Evolutionary conservation across 2,113 vertebrate genomes (phyloP).

Genomic region (Cheilinus undulatus): DNA sequence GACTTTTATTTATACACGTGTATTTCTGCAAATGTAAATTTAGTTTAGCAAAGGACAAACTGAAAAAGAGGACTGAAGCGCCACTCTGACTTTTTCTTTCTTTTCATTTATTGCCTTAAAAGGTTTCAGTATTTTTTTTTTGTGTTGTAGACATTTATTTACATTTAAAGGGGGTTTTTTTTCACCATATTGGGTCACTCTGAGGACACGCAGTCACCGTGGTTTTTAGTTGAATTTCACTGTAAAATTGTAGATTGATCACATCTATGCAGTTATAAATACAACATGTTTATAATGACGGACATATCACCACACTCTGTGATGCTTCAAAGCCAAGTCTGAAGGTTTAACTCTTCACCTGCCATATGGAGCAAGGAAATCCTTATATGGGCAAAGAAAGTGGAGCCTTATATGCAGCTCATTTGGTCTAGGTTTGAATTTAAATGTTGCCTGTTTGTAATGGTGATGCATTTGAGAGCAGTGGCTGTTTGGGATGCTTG

Average conservation of each 20-base stretch:
- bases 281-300: conserved; percentile 6
- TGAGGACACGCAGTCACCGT: conserved; percentile 42
- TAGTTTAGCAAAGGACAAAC: conserved; percentile 80
- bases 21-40: conserved; percentile 78
- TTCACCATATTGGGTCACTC: neutral
- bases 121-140: conserved; percentile 38
- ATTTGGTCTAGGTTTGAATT: neutral
- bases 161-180: conserved; percentile 3
- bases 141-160: conserved; percentile 30
- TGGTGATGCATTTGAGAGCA: too few species aligned
- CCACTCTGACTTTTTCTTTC: conserved; percentile 1
- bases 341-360: neutral
- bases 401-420: neutral
- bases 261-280: conserved; percentile 58
- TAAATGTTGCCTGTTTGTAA: too few species aligned
- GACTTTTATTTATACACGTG: conserved; percentile 88
- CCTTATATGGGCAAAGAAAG: neutral
- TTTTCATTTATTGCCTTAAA: conserved; percentile 54
- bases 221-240: neutral
- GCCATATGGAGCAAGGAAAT: neutral
- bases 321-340: neutral
- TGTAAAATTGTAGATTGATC: conserved; percentile 28
- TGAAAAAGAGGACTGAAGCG: conserved; percentile 45
- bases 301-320: neutral
- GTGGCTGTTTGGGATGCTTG: too few species aligned